These are phyloP conservation scores for Grus americana DNA, from an alignment of 2,113 vertebrate species.

Conservation along the genomic window DNA sequence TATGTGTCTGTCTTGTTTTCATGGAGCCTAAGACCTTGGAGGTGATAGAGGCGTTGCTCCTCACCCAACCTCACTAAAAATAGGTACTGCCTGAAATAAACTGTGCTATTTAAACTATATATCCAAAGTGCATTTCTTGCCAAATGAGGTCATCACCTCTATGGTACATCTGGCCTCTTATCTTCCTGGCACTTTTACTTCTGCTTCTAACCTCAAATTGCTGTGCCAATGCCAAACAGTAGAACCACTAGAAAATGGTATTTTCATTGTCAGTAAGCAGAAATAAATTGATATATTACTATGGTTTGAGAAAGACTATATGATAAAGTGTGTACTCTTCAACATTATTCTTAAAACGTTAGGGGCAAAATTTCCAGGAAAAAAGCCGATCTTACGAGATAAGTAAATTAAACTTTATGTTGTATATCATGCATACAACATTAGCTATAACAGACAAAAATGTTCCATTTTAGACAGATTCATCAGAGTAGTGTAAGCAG, in stretches of 20 bases:
- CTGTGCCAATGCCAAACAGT: background rate
- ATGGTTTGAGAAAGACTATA: background rate
- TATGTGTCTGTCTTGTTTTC: background rate
- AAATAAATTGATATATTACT: background rate
- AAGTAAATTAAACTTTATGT: background rate
- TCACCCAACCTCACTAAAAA: background rate
- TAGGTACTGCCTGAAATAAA: slow-evolving; percentile 3
- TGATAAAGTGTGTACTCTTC: background rate
- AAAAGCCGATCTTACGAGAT: background rate
- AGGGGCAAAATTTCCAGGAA: background rate
- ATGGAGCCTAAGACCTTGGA: background rate
- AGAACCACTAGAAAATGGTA: slow-evolving; percentile 20
- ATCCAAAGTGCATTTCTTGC: background rate
- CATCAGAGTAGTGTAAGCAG: background rate
- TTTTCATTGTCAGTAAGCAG: background rate
- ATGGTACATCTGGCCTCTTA: slow-evolving; percentile 46
- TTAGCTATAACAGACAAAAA: background rate
- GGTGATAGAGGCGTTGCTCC: background rate
- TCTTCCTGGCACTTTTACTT: slow-evolving; percentile 38
- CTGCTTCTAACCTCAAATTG: slow-evolving; percentile 23
- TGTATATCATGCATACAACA: background rate
- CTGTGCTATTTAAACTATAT: background rate
- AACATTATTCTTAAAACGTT: background rate
- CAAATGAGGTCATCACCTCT: slow-evolving; percentile 33
- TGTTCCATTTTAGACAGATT: background rate